Percentiles rank a stretch among this genome's conserved stretches.
phyloP scores from a whole-genome alignment of 2,113 vertebrate species.

The Carassius gibelio region DNA sequence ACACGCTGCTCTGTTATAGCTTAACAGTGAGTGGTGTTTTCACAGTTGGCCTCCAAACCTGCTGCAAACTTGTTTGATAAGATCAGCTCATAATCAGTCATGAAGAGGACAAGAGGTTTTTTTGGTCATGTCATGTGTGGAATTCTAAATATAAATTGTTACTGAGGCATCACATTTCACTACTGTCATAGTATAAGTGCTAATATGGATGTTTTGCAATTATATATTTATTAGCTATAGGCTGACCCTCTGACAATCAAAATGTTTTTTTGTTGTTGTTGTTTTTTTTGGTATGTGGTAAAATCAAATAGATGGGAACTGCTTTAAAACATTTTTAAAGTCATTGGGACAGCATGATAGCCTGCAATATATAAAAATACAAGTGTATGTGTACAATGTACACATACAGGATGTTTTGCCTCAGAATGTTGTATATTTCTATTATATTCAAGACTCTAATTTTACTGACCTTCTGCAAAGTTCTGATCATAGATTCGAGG shows the following conservation, averaged over 20 bases:
- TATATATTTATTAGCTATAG: background rate
- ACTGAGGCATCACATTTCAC: conserved; percentile 32
- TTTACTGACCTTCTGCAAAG: conserved; percentile 83
- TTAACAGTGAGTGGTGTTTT: background rate
- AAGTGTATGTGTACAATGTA: background rate
- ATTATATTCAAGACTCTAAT: background rate
- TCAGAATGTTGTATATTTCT: background rate
- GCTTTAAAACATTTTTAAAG: background rate
- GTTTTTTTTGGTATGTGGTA: background rate
- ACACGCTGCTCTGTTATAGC: background rate
- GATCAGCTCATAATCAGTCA: conserved; percentile 18
- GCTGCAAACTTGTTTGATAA: background rate
- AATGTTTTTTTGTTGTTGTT: background rate
- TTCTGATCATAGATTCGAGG: conserved; percentile 86
- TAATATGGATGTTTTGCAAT: background rate
- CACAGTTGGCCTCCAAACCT: background rate
- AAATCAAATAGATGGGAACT: background rate
- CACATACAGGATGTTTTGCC: background rate
- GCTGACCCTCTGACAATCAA: background rate
- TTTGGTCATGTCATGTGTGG: conserved; percentile 36
- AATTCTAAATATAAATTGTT: conserved; percentile 52
- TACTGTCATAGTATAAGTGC: background rate
- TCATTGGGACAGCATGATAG: background rate
- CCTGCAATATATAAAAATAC: background rate
- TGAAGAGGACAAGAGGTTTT: conserved; percentile 40